A percentile compares a stretch with the other conserved stretches of the same genome.
phyloP scores from a whole-genome alignment of 2,113 vertebrate species.

The Pyxicephalus adspersus region DNA sequence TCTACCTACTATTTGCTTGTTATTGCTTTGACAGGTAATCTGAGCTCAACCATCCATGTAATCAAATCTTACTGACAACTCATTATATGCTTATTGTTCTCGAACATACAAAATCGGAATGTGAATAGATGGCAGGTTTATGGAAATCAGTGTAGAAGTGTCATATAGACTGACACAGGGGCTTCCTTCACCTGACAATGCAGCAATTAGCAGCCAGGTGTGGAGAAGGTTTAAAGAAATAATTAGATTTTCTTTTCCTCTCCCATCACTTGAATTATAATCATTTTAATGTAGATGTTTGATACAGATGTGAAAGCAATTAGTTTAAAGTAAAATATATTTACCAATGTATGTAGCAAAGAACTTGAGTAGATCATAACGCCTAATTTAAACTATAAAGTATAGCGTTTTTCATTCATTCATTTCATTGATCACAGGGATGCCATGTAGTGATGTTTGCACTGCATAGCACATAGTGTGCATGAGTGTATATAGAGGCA shows the following conservation, averaged over 20 bases:
- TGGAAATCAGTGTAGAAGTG: background rate
- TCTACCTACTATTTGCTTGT: background rate
- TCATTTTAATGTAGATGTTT: background rate
- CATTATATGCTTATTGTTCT: background rate
- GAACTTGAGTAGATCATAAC: too few relatives aligned
- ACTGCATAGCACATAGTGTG: too few relatives aligned
- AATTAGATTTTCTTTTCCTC: background rate
- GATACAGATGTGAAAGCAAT: too few relatives aligned
- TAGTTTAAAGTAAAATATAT: too few relatives aligned
- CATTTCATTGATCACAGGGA: too few relatives aligned
- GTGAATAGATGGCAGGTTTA: background rate
- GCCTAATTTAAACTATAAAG: too few relatives aligned
- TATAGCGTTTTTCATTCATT: too few relatives aligned
- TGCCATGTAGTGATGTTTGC: too few relatives aligned
- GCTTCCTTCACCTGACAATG: background rate
- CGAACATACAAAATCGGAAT: background rate
- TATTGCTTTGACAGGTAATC: background rate
- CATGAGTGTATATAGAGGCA: too few relatives aligned
- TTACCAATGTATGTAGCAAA: too few relatives aligned
- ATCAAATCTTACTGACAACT: background rate
- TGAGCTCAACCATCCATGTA: constrained; percentile 4
- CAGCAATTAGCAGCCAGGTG: background rate
- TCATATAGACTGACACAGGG: background rate
- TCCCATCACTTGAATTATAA: background rate
- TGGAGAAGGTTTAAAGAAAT: background rate